Base-by-base conservation (phyloP, 2,113 vertebrate species). In the Rhinolophus ferrumequinum region DNA sequence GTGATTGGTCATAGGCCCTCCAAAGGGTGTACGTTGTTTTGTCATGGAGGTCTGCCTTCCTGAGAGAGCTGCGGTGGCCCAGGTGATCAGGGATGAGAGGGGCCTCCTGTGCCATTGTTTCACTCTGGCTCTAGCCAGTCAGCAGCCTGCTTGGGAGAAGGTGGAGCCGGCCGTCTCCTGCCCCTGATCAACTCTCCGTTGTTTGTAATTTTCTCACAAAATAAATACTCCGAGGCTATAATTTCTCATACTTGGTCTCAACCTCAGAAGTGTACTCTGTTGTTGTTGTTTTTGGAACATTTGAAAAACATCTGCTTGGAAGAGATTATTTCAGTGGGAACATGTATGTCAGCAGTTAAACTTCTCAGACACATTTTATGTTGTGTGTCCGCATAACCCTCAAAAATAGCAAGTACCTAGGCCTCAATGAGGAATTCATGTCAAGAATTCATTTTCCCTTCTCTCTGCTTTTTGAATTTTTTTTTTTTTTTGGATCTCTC, bases 181-280 rank as follows among this genome's bases (percentile, higher is more conserved):
- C 72, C 38, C 4, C 22, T 81, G 81, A 82, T 54, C 8, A 0
- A 47, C 91, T 93, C 88, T 88, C 50, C 30, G 69, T 94, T 97
- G 95, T 97, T 94, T 96, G 79, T 96, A 90, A 97, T 94, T 97
- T 97, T 96, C 97, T 94, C 47, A 24, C 81, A 97, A 97, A 97
- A 94, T 90, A 97, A 97, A 98, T 83, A 95, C 67, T 81, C 75
- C 3, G 50, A 93, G 88, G 85, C 94, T 96, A 38, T 88, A 96
- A 79, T 95, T 97, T 97, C 93, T 96, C 47, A n/a, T 83, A 86
- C 89, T 80, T 91, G 69, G 89, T 87, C 86, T 94, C 88, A 95
- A 56, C 58, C 69, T 88, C 92, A 91, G 64, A 96, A 95, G 35
- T 83, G 41, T 93, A 86, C 96, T 93, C 92, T 95, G 93, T 92